phyloP scores from a whole-genome alignment of 1,140 invertebrate species.

The Drosophila bocki region DNA sequence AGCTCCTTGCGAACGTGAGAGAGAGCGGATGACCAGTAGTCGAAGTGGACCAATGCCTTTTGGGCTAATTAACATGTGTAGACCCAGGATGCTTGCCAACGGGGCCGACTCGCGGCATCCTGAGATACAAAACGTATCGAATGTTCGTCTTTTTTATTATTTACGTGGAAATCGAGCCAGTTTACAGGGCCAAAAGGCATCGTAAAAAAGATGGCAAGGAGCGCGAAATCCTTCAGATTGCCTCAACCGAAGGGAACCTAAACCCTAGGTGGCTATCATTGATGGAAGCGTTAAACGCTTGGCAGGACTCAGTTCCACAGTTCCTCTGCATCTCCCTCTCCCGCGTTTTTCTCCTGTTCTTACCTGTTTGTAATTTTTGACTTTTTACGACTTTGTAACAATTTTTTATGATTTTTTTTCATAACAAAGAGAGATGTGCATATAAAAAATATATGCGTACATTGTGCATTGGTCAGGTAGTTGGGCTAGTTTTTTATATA shows the following conservation, averaged over 20 bases:
- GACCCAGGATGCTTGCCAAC: slow-evolving; percentile 53
- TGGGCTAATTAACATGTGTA: slow-evolving; percentile 79
- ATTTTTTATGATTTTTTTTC: slow-evolving; percentile 75
- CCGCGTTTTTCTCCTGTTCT: background rate
- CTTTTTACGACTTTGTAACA: slow-evolving; percentile 83
- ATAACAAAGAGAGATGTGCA: slow-evolving; percentile 63
- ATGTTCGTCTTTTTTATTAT: slow-evolving; percentile 68
- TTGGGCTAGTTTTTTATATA: slow-evolving; percentile 53
- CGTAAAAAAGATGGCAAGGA: slow-evolving; percentile 63
- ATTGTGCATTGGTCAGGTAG: slow-evolving; percentile 41
- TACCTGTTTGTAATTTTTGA: slow-evolving; percentile 61
- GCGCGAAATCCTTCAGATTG: slow-evolving; percentile 42
- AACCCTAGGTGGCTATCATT: slow-evolving; percentile 67
- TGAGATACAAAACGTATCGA: slow-evolving; percentile 49
- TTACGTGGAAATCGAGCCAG: slow-evolving; percentile 75
- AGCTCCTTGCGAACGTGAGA: slow-evolving; percentile 79
- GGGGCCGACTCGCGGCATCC: slow-evolving; percentile 21
- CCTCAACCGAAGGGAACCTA: slow-evolving; percentile 2
- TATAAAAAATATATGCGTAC: slow-evolving; percentile 42
- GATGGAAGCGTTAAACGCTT: slow-evolving; percentile 72
- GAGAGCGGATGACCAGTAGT: slow-evolving; percentile 72
- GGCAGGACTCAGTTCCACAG: slow-evolving; percentile 55
- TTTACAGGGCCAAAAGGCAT: slow-evolving; percentile 52
- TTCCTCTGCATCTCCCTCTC: background rate
- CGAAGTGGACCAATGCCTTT: slow-evolving; percentile 37